phyloP scores from a whole-genome alignment of 2,888 invertebrate species.

The Ramazzottius varieornatus region DNA sequence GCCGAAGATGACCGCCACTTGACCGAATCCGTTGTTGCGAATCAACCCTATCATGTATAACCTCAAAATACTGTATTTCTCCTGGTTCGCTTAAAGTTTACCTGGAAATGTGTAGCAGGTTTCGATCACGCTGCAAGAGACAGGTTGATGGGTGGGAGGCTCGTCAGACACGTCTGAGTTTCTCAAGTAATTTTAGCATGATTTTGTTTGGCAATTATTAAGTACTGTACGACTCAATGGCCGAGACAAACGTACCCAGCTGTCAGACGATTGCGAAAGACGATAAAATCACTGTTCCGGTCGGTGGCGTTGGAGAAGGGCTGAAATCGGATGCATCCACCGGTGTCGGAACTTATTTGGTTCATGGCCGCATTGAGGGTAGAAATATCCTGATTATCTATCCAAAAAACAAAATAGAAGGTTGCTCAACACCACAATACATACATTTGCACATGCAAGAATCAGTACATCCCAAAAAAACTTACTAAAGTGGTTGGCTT shows the following conservation, averaged over 20 bases:
- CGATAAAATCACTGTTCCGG: not conserved
- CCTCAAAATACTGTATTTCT: too few species aligned
- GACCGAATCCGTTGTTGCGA: not conserved
- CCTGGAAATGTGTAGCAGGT: slow-evolving; percentile 2
- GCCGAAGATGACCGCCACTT: not conserved
- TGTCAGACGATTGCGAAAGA: not conserved
- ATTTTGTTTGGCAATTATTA: not conserved
- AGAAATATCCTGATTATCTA: not conserved
- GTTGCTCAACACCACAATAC: not conserved
- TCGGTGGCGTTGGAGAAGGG: not conserved
- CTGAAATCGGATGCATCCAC: not conserved
- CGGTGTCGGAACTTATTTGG: not conserved
- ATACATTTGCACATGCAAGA: not conserved
- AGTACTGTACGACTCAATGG: not conserved
- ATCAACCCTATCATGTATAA: too few species aligned
- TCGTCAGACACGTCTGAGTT: too few species aligned
- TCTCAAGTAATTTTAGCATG: not conserved
- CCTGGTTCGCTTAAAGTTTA: too few species aligned
- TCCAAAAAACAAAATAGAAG: not conserved
- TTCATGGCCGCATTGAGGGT: not conserved
- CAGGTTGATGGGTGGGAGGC: not conserved
- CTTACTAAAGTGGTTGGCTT: not conserved
- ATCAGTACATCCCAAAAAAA: not conserved
- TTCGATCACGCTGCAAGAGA: not conserved
- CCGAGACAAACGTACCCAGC: too few species aligned